Base-by-base conservation (phyloP, 1,140 invertebrate species). In the Doryteuthis pealeii region DNA sequence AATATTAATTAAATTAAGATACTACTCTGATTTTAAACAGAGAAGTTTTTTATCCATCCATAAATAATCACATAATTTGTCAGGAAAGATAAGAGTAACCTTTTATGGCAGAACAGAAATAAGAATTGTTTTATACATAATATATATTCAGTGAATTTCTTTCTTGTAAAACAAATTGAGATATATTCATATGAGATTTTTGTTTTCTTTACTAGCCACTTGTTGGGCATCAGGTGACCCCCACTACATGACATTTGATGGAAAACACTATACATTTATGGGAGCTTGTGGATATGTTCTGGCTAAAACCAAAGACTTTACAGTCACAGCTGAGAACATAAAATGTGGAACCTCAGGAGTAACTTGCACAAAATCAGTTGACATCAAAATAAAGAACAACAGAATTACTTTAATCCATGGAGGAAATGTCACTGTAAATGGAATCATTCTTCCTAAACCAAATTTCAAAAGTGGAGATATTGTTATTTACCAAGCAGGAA, bases 191-290 rank as follows among this genome's bases (percentile, higher is more conserved):
- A n/a, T n/a, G n/a, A n/a, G n/a, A 62, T 62, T 22, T 62, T 28
- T 62, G 0, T 62, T 62, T 2, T 62, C 18, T 15, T 62, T 62
- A 62, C 26, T 62, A 62, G 54, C 54, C 5, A 62, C 54, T 18
- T 86, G 95, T 85, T 90, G 92, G 0, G 92, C 93, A 0, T 89
- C 94, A 31, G 94, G 95, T 0, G 94, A 96, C 88, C 94, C 95
- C 1, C 95, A 96, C 88, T 96, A 95, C 85, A 91, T 90, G 12
- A 96, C 94, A 0, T 96, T 96, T 82, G 95, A 96, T 87, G 94
- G 94, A 0, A 91, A 90, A 74, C 90, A 90, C 14, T 96, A 91
- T 83, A 92, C 95, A 84, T 96, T 95, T 84, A 94, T 95, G 92
- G 95, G 94, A 14, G 92, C 93, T 75, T 96, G 95, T 86, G 91